Evolutionary conservation across 2,797 vertebrate species (phyloP).

Genomic region (Phrynocephalus vlangalii): DNA sequence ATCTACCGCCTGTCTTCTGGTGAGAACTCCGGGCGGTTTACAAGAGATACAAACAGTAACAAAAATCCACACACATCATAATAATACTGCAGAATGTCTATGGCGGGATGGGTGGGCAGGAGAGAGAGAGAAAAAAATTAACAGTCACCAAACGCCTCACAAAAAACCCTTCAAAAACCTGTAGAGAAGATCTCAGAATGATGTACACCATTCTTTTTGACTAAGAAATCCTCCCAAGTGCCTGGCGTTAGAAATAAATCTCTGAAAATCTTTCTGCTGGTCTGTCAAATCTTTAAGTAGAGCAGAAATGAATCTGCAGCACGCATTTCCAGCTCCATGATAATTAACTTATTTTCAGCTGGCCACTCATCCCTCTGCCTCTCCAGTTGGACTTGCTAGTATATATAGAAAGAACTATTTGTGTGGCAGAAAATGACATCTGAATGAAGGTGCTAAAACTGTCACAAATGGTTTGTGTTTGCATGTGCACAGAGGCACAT

Average conservation of each 20-base stretch:
- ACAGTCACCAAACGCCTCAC: too few relatives aligned
- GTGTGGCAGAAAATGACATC: not conserved
- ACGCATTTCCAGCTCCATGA: conserved; percentile 30
- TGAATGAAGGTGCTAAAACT: not conserved
- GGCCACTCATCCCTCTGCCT: not conserved
- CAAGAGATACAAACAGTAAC: too few relatives aligned
- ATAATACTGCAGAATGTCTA: too few relatives aligned
- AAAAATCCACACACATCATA: too few relatives aligned
- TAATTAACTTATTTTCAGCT: conserved; percentile 24
- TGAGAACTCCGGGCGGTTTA: too few relatives aligned
- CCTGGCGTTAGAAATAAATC: not conserved
- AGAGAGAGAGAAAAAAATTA: too few relatives aligned
- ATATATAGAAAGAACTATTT: not conserved
- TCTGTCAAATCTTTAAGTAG: conserved; percentile 35
- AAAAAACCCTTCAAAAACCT: not conserved
- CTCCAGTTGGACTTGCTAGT: not conserved
- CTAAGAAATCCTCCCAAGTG: not conserved
- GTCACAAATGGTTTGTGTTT: not conserved
- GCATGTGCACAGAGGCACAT: too few relatives aligned
- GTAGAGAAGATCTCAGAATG: conserved; percentile 20
- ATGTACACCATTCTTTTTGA: not conserved
- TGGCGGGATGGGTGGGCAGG: too few relatives aligned
- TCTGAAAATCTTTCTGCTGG: conserved; percentile 34
- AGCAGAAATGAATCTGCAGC: conserved; percentile 33
- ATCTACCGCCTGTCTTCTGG: too few relatives aligned